These are phyloP conservation scores for Heliconius himera DNA, from an alignment of 1,140 invertebrate species.

Conservation along the genomic window DNA sequence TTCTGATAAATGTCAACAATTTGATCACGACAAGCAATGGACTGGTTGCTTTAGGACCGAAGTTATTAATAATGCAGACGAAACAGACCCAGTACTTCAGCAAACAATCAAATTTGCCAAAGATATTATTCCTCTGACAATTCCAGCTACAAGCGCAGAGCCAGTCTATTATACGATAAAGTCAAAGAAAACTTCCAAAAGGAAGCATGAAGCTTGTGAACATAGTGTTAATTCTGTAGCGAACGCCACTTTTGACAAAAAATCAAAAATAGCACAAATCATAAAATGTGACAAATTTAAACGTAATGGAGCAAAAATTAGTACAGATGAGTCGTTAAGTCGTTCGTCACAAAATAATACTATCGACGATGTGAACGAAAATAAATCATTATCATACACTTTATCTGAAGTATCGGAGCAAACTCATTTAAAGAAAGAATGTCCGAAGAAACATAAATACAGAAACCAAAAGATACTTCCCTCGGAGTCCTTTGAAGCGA, in stretches of 20 bases:
- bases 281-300: conserved; percentile 40
- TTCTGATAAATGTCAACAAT: conserved; percentile 57
- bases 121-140: conserved; percentile 60
- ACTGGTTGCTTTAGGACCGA: conserved; percentile 39
- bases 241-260: conserved; percentile 45
- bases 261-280: conserved; percentile 46
- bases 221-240: conserved; percentile 29
- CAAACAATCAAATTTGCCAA: conserved; percentile 68
- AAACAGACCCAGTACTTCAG: conserved; percentile 55
- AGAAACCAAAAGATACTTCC: conserved; percentile 47
- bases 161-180: conserved; percentile 66
- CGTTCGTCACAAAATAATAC: conserved; percentile 61
- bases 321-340: conserved; percentile 50
- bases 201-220: conserved; percentile 41
- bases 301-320: conserved; percentile 42
- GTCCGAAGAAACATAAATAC: conserved; percentile 45
- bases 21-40: conserved; percentile 39
- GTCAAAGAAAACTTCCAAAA: conserved; percentile 52
- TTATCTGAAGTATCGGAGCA: conserved; percentile 64
- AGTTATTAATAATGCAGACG: conserved; percentile 32
- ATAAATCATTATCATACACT: conserved; percentile 60
- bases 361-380: conserved; percentile 63
- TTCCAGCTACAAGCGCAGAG: conserved; percentile 54
- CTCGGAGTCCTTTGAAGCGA: conserved; percentile 66
- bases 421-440: conserved; percentile 49